Percentiles rank a stretch among this genome's conserved stretches.
These are phyloP conservation scores for Fregetta grallaria DNA, from an alignment of 2,113 vertebrate genomes.

Conservation along the genomic window DNA sequence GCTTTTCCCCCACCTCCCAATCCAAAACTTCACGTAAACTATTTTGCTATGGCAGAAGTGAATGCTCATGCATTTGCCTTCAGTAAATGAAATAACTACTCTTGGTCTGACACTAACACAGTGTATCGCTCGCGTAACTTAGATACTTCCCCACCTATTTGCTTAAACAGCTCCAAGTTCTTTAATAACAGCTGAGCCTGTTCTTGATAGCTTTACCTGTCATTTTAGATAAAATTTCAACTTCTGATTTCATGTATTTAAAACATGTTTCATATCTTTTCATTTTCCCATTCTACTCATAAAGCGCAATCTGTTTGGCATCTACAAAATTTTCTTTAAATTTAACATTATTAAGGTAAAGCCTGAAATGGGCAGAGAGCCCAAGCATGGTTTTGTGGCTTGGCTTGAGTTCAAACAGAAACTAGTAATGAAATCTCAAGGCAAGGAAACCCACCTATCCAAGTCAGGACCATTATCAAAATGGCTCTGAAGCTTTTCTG, in stretches of 20 bases:
- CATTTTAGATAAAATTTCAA: background rate
- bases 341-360: conserved; percentile 25
- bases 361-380: background rate
- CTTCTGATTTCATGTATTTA: background rate
- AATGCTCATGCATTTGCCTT: background rate
- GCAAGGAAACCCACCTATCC: background rate
- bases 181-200: background rate
- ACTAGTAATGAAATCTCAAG: background rate
- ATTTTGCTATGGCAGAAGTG: background rate
- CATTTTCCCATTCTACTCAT: background rate
- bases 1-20: background rate
- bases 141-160: background rate
- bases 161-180: background rate
- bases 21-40: background rate
- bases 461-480: background rate
- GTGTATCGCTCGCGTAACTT: background rate
- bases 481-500: background rate
- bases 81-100: background rate
- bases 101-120: background rate
- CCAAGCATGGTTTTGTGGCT: conserved; percentile 8
- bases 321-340: conserved; percentile 7
- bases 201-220: background rate
- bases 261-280: background rate
- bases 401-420: conserved; percentile 9
- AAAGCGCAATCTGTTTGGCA: background rate